Percentiles rank a stretch among this genome's conserved stretches.
Conservation (phyloP, 2,888 invertebrate species). For the Epinotia nisella region DNA sequence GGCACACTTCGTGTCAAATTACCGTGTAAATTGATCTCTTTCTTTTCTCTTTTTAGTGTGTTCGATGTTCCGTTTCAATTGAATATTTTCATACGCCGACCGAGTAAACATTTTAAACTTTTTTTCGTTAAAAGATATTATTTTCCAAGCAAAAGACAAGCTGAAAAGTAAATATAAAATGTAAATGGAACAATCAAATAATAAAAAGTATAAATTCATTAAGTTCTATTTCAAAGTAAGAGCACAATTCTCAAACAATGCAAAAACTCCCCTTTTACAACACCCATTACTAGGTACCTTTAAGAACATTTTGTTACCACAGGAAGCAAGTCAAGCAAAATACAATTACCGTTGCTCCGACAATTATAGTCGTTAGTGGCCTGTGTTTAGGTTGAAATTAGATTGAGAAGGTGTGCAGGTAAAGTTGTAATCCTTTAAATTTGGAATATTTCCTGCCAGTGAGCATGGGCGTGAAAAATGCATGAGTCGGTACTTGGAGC, state of each 20-base stretch:
- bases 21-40: too few species aligned
- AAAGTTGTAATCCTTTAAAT: constrained; percentile 57
- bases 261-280: constrained; percentile 27
- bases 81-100: not conserved
- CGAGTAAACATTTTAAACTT: not conserved
- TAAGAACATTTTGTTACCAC: constrained; percentile 40
- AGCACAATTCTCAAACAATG: constrained; percentile 19
- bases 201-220: not conserved
- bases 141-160: not conserved
- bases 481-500: constrained; percentile 62
- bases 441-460: constrained; percentile 53
- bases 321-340: constrained; percentile 17
- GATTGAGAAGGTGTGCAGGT: not conserved
- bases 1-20: too few species aligned
- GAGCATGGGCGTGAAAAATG: constrained; percentile 71
- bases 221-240: constrained; percentile 1
- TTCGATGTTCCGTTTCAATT: not conserved
- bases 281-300: constrained; percentile 26
- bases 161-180: not conserved
- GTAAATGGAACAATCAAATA: not conserved
- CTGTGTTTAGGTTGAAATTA: constrained; percentile 14
- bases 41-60: too few species aligned
- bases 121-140: not conserved
- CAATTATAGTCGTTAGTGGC: constrained; percentile 4
- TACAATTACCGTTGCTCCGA: not conserved